Evolutionary conservation across 1,140 invertebrate species (phyloP), one percentile per base, ranked within the genome.

Genomic region (Muscidifurax raptorellus): DNA sequence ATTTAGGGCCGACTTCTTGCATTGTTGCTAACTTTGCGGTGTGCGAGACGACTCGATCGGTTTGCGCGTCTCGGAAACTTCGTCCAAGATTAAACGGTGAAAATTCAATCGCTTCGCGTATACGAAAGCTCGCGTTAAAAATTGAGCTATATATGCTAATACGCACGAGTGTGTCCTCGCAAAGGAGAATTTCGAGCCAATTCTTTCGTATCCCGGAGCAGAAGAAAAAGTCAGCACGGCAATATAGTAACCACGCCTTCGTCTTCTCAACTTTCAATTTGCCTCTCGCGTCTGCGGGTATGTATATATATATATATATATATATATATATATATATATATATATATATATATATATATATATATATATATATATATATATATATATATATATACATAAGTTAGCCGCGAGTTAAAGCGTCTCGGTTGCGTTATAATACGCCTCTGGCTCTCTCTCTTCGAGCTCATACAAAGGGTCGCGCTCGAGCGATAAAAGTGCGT

Each of bases 401-500:
- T 81, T 81, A 52, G 52, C 18, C 52, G 44, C 36, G 67, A 72
- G 25, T 71, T n/a, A 72, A 47, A 72, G 6, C 18, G 12, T 81
- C 40, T 47, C 36, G n/a, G 30, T 27, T 59, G 28, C 36, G 44
- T 30, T 27, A 15, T 52, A 81, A 81, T 81, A 28, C 52, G 52
- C 40, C 15, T 27, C 10, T 1, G 9, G 44, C 44, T 36, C 40
- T 47, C 10, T n/a, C 9, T n/a, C 64, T 69, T 9, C 25, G 67
- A 18, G 44, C 27, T 59, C 25, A 80, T 85, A 87, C 84, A 89
- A 90, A 88, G 86, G 84, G 80, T 86, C 86, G 80, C 85, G 86
- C 30, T 47, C 86, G 85, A 83, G 83, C 87, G 87, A 90, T 90
- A 89, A 90, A 90, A 89, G 87, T 88, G 88, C 89, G 86, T 90